Evolutionary conservation across 2,113 vertebrate species (phyloP).

Genomic region (Sinocyclocheilus maitianheensis): DNA sequence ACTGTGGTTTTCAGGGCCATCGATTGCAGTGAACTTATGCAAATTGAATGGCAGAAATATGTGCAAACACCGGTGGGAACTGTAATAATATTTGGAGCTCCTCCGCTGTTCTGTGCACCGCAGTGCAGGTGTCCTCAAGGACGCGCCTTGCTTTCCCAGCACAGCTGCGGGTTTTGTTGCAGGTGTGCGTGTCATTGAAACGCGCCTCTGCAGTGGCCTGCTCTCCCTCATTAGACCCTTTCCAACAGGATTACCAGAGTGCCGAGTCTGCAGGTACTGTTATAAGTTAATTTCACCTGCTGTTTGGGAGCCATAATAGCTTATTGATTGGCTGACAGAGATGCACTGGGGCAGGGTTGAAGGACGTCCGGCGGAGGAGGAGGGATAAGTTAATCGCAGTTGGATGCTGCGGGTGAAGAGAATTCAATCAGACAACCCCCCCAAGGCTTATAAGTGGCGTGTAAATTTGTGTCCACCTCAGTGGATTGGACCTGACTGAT

Average conservation of each 20-base stretch:
- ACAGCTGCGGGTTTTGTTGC: slow-evolving; percentile 27
- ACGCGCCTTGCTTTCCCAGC: background rate
- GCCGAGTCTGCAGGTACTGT: slow-evolving; percentile 74
- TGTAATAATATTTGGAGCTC: slow-evolving; percentile 1
- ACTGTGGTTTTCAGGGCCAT: background rate
- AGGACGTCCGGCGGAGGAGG: slow-evolving; percentile 61
- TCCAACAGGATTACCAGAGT: slow-evolving; percentile 74
- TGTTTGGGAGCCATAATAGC: slow-evolving; percentile 77
- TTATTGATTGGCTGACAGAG: slow-evolving; percentile 79
- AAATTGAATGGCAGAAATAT: background rate
- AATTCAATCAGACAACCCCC: slow-evolving; percentile 71
- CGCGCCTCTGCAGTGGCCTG: slow-evolving; percentile 55
- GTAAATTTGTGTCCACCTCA: slow-evolving; percentile 57
- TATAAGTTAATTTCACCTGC: slow-evolving; percentile 75
- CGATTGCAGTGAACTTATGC: background rate
- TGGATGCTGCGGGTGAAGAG: slow-evolving; percentile 61
- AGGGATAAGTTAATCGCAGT: slow-evolving; percentile 76
- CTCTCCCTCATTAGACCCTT: slow-evolving; percentile 61
- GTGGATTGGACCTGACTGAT: slow-evolving; percentile 33
- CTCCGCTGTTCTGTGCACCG: background rate
- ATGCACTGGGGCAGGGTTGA: slow-evolving; percentile 65
- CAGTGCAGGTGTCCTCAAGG: slow-evolving; percentile 35
- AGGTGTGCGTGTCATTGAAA: slow-evolving; percentile 52
- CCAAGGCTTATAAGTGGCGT: slow-evolving; percentile 65
- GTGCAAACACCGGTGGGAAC: slow-evolving; percentile 1